phyloP scores from a whole-genome alignment of 2,797 vertebrate genomes.

The Arrhamphus sclerolepis region DNA sequence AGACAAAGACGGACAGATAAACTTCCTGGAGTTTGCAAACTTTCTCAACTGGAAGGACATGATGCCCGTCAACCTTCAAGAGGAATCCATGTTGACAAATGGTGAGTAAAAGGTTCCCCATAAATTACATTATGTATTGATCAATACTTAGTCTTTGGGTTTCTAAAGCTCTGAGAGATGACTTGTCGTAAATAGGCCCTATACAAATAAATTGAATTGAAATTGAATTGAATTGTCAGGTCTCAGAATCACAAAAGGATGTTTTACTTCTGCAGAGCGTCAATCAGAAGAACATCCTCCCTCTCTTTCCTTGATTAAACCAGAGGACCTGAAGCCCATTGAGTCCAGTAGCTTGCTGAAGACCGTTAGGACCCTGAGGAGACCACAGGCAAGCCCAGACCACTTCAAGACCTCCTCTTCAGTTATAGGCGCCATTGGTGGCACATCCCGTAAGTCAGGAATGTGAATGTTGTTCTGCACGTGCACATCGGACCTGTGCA shows the following conservation, averaged over 20 bases:
- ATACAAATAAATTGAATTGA: too few species aligned
- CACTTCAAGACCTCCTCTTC: constrained; percentile 83
- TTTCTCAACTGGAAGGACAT: constrained; percentile 93
- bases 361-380: constrained; percentile 71
- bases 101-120: constrained; percentile 49
- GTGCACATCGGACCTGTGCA: too few species aligned
- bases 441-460: constrained; percentile 73
- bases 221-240: too few species aligned
- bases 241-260: too few species aligned
- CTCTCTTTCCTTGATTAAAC: constrained; percentile 53
- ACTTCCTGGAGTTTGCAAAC: constrained; percentile 87
- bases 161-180: too few species aligned
- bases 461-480: too few species aligned
- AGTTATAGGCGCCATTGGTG: constrained; percentile 74
- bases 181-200: too few species aligned
- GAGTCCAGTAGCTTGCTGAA: constrained; percentile 72
- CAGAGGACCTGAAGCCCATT: constrained; percentile 77
- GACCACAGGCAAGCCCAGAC: constrained; percentile 54
- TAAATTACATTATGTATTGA: too few species aligned
- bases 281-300: constrained; percentile 23
- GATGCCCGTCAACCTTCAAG: constrained; percentile 75
- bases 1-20: constrained; percentile 85
- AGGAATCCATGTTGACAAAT: constrained; percentile 77
- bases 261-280: constrained; percentile 57
- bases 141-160: too few species aligned